These are phyloP conservation scores for Pachypeltis micranthus DNA, from an alignment of 1,140 invertebrate species.

Conservation along the genomic window DNA sequence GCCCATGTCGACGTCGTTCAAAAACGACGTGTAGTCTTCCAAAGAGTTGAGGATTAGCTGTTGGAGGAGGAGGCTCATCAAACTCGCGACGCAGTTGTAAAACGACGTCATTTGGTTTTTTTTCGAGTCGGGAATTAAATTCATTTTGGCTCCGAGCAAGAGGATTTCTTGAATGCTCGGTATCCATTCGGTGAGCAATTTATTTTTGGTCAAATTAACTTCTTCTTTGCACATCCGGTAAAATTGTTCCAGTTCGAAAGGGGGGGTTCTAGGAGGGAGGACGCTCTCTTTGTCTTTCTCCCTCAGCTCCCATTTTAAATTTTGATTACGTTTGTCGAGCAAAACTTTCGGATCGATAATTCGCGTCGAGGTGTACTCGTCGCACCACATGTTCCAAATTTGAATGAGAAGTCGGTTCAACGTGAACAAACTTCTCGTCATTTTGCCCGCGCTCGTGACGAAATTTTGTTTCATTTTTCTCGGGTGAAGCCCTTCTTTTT, in stretches of 20 bases:
- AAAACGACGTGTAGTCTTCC: conserved; percentile 60
- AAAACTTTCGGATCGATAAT: neutral
- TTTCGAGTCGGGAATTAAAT: conserved; percentile 47
- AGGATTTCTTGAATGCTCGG: conserved; percentile 43
- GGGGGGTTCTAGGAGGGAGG: neutral
- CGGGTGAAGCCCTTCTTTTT: neutral
- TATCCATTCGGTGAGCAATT: conserved; percentile 45
- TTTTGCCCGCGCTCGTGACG: conserved; percentile 12
- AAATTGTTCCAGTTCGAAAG: conserved; percentile 25
- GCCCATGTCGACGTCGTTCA: conserved; percentile 60
- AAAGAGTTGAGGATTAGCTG: conserved; percentile 67
- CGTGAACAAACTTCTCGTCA: neutral
- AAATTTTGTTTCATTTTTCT: conserved; percentile 14
- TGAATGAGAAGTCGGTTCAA: conserved; percentile 9
- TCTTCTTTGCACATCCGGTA: conserved; percentile 33
- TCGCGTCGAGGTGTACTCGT: neutral
- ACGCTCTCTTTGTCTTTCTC: neutral
- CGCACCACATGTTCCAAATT: conserved; percentile 17
- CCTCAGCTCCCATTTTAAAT: neutral
- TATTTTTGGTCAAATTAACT: conserved; percentile 39
- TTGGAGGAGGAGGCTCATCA: conserved; percentile 79
- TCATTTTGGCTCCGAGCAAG: neutral
- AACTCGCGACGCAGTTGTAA: conserved; percentile 68
- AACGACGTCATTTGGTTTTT: conserved; percentile 56
- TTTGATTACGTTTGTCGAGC: neutral